phyloP scores from a whole-genome alignment of 1,140 invertebrate species.

The Galleria mellonella region DNA sequence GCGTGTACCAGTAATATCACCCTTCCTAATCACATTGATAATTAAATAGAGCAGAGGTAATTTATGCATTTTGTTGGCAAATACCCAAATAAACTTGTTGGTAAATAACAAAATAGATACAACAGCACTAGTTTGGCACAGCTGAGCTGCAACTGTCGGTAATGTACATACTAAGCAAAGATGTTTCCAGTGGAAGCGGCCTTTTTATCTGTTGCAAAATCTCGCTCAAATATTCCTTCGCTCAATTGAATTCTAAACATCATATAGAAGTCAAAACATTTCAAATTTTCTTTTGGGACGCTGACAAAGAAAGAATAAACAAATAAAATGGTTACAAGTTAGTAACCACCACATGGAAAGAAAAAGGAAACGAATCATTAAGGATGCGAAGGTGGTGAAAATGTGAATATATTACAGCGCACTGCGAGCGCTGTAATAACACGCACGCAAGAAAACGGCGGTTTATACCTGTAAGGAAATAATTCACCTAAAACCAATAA shows the following conservation, averaged over 20 bases:
- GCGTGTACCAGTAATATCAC: too few relatives aligned
- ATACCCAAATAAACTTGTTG: slow-evolving; percentile 9
- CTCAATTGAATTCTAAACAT: neutral
- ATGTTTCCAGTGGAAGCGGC: neutral
- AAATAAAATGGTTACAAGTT: slow-evolving; percentile 2
- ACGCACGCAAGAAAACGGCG: slow-evolving; percentile 52
- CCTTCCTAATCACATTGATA: too few relatives aligned
- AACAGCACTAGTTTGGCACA: neutral
- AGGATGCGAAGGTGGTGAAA: slow-evolving; percentile 66
- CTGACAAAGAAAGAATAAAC: too few relatives aligned
- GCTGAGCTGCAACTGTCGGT: neutral
- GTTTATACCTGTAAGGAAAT: slow-evolving; percentile 36
- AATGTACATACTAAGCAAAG: too few relatives aligned
- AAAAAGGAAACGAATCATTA: slow-evolving; percentile 52
- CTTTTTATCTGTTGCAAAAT: neutral
- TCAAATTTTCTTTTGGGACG: too few relatives aligned
- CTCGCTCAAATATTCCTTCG: neutral
- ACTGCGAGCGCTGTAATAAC: slow-evolving; percentile 56
- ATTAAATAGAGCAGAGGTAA: slow-evolving; percentile 12
- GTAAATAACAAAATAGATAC: slow-evolving; percentile 10
- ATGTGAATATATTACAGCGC: slow-evolving; percentile 69
- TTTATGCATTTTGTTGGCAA: slow-evolving; percentile 13
- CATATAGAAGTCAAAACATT: too few relatives aligned
- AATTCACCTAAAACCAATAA: slow-evolving; percentile 64
- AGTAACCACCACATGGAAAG: too few relatives aligned